Evolutionary conservation across 2,113 vertebrate genomes (phyloP), one percentile per base, ranked within the genome.

Genomic region (Pelusios castaneus): DNA sequence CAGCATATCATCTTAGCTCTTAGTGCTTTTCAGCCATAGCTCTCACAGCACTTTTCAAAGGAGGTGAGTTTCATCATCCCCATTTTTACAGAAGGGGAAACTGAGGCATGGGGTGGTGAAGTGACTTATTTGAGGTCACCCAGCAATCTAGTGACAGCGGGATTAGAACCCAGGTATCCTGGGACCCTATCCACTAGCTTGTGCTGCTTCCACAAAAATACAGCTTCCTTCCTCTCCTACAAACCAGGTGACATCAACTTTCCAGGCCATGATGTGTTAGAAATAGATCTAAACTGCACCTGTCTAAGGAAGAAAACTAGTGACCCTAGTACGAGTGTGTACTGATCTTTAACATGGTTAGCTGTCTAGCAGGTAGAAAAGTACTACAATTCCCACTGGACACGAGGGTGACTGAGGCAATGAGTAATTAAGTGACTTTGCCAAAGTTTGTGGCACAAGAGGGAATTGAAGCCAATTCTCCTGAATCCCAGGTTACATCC

Each of bases 161-260:
- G 76, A 82, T 79, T 4, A 52, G 22, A 43, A 38, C 16, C 43
- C 60, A 78, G 47, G 0, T 21, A 82, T 54, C 21, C 29, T 13
- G 10, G 75, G 34, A 41, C 54, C 11, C 80, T 45, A 31, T 19
- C 13, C 55, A 41, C 82, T 91, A 60, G 84, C 81, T 10, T 55
- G 67, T 58, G 75, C 87, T 88, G 45, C 45, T 7, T 5, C n/a
- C 82, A 43, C 38, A 29, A 78, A 52, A 49, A 16, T 0, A 38
- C 0, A 51, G 4, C 45, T 58, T 82, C 41, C 58, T 87, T 0
- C 0, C 14, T 41, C 22, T 51, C 12, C 81, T 4, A 27, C 51
- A 76, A 67, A 21, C 8, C n/a, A 80, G 56, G 73, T 78, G 27
- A 11, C n/a, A n/a, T 10, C 8, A 16, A 55, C 41, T 54, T 67